Evolutionary conservation across 1,140 invertebrate genomes (phyloP).

Genomic region (Maconellicoccus hirsutus): DNA sequence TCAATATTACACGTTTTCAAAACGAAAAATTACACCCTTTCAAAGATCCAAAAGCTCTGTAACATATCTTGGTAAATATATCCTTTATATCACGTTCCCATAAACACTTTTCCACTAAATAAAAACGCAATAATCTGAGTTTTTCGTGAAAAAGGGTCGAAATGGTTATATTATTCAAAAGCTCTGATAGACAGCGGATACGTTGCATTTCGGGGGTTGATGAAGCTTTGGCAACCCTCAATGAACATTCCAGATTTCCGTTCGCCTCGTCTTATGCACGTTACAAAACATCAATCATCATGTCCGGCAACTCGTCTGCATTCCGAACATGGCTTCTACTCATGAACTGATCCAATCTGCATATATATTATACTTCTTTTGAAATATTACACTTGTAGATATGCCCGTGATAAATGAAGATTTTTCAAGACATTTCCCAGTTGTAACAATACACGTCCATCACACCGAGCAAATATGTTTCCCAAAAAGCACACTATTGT

Average conservation of each 20-base stretch:
- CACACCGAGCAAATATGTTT: background rate
- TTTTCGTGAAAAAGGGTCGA: background rate
- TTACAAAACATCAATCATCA: conserved; percentile 11
- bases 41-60: too few relatives aligned
- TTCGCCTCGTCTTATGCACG: background rate
- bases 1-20: too few relatives aligned
- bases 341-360: conserved; percentile 21
- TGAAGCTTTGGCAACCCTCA: conserved; percentile 14
- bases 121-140: conserved; percentile 3
- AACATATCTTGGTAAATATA: too few relatives aligned
- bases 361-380: conserved; percentile 18
- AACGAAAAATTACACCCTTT: too few relatives aligned
- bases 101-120: conserved; percentile 13
- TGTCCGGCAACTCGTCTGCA: conserved; percentile 6
- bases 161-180: conserved; percentile 21
- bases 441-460: conserved; percentile 2
- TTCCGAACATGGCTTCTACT: conserved; percentile 2
- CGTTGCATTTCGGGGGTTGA: background rate
- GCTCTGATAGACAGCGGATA: background rate
- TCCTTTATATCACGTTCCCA: background rate
- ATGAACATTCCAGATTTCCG: background rate
- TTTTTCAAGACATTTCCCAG: conserved; percentile 14
- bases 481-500: background rate
- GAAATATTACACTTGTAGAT: conserved; percentile 21
- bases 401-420: conserved; percentile 16